Conservation (phyloP, 2,797 vertebrate genomes). For the Labeo calbasu region DNA sequence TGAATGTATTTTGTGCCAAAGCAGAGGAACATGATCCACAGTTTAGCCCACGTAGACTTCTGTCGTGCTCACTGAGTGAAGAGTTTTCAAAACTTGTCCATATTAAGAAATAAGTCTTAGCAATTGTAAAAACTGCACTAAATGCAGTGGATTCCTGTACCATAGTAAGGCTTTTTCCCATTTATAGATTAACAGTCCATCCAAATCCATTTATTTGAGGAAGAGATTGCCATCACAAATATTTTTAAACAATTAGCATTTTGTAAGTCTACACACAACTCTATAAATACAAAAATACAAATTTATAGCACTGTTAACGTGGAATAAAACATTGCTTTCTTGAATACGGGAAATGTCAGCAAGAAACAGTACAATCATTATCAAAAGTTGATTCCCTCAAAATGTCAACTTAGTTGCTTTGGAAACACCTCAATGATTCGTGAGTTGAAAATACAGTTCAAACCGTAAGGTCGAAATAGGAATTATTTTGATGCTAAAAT, state of each 20-base stretch:
- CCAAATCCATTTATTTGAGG: slow-evolving; percentile 72
- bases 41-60: neutral
- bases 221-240: slow-evolving; percentile 64
- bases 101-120: neutral
- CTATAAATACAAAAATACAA: slow-evolving; percentile 88
- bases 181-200: slow-evolving; percentile 45
- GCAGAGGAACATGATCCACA: neutral
- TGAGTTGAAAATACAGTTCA: slow-evolving; percentile 25
- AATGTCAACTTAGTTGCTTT: slow-evolving; percentile 14
- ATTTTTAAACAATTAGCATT: slow-evolving; percentile 63
- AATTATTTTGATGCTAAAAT: slow-evolving; percentile 31
- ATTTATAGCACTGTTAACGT: slow-evolving; percentile 61
- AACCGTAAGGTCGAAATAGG: slow-evolving; percentile 20
- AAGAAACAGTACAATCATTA: slow-evolving; percentile 25
- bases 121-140: neutral
- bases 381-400: slow-evolving; percentile 14
- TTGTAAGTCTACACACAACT: slow-evolving; percentile 72
- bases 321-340: slow-evolving; percentile 49
- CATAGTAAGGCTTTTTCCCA: neutral
- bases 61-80: neutral
- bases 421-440: slow-evolving; percentile 11
- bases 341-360: neutral
- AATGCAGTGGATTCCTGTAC: neutral
- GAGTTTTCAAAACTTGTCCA: neutral
- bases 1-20: neutral